Evolutionary conservation across 2,113 vertebrate genomes (phyloP).

Genomic region (Malurus melanocephalus): DNA sequence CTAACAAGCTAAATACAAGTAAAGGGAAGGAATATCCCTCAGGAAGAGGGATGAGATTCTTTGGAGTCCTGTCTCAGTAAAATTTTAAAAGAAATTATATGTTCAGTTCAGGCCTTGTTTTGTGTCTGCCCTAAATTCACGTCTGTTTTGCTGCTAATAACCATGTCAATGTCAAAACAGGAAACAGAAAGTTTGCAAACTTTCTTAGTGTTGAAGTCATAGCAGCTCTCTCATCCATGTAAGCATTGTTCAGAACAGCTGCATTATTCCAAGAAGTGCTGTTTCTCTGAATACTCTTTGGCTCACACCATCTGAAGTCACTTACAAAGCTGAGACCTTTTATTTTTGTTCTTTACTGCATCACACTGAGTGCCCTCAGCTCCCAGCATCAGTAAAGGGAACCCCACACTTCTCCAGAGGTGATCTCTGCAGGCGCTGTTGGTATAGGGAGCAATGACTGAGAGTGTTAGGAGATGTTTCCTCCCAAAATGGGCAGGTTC

Average conservation of each 20-base stretch:
- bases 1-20: background rate
- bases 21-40: background rate
- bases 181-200: background rate
- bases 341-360: background rate
- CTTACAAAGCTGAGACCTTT: background rate
- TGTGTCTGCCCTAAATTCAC: background rate
- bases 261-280: background rate
- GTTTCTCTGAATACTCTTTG: background rate
- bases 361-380: background rate
- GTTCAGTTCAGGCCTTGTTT: background rate
- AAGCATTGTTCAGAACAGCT: background rate
- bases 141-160: constrained; percentile 4
- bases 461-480: background rate
- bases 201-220: background rate
- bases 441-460: background rate
- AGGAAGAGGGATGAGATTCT: background rate
- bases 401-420: background rate
- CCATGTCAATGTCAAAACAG: background rate
- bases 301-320: background rate
- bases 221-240: background rate
- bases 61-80: background rate
- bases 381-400: background rate
- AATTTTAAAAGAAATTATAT: background rate
- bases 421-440: background rate
- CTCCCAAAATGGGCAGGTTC: background rate